phyloP scores from a whole-genome alignment of 1,140 invertebrate species.

The Phenacoccus solenopsis region DNA sequence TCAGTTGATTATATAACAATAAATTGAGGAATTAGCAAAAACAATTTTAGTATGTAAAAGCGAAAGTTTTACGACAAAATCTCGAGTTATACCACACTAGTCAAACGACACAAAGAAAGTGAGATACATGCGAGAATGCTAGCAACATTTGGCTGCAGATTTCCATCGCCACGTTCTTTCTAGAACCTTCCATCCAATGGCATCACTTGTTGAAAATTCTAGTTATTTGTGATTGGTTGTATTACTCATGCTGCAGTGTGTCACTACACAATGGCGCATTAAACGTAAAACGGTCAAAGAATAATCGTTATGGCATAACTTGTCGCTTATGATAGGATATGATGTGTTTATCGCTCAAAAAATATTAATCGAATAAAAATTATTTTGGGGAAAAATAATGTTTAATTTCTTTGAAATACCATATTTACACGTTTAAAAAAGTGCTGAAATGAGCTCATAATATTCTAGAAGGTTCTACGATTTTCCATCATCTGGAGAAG shows the following conservation, averaged over 20 bases:
- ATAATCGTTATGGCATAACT: too few relatives aligned
- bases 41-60: neutral
- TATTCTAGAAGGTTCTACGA: too few relatives aligned
- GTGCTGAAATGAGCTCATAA: too few relatives aligned
- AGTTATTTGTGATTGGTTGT: neutral
- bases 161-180: neutral
- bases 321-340: too few relatives aligned
- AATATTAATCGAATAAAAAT: too few relatives aligned
- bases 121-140: neutral
- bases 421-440: too few relatives aligned
- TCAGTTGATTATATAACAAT: neutral
- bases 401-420: too few relatives aligned
- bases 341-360: too few relatives aligned
- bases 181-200: neutral
- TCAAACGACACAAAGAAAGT: neutral
- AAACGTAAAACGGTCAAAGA: too few relatives aligned
- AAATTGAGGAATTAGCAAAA: neutral
- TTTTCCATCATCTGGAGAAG: too few relatives aligned
- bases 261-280: too few relatives aligned
- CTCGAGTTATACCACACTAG: neutral
- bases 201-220: neutral
- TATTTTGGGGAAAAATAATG: too few relatives aligned
- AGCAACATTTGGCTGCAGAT: neutral
- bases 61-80: neutral
- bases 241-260: neutral